A percentile compares a stretch with the other conserved stretches of the same genome.
These are phyloP conservation scores for Cheilosia soror DNA, from an alignment of 2,888 invertebrate species.

Conservation along the genomic window DNA sequence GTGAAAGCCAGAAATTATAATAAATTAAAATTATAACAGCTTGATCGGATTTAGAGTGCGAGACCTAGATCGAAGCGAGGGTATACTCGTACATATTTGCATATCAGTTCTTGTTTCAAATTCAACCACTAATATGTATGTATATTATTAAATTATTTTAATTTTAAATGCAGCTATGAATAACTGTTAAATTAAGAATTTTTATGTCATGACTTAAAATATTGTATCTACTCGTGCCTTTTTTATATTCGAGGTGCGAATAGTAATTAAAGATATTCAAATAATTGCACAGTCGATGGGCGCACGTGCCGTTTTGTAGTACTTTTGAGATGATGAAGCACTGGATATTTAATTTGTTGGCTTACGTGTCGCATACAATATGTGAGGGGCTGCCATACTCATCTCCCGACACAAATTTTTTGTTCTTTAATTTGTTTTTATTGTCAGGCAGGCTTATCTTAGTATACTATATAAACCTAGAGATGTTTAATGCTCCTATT, in stretches of 20 bases:
- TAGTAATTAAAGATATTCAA: background rate
- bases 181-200: background rate
- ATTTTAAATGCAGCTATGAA: conserved; percentile 8
- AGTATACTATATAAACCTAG: no score
- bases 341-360: no score
- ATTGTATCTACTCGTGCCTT: no score
- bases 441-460: no score
- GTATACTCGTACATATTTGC: conserved; percentile 3
- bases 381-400: no score
- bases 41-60: conserved; percentile 27
- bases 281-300: background rate
- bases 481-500: no score
- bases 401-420: no score
- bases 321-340: no score
- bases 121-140: conserved; percentile 17
- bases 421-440: no score
- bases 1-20: conserved; percentile 51
- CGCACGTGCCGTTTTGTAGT: conserved; percentile 1
- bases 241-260: background rate
- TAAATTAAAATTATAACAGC: conserved; percentile 8
- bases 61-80: conserved; percentile 7
- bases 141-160: conserved; percentile 25
- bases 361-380: no score
- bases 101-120: conserved; percentile 7
- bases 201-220: background rate